These are phyloP conservation scores for Botrylloides violaceus DNA, from an alignment of 23 tunicate species.

Conservation along the genomic window DNA sequence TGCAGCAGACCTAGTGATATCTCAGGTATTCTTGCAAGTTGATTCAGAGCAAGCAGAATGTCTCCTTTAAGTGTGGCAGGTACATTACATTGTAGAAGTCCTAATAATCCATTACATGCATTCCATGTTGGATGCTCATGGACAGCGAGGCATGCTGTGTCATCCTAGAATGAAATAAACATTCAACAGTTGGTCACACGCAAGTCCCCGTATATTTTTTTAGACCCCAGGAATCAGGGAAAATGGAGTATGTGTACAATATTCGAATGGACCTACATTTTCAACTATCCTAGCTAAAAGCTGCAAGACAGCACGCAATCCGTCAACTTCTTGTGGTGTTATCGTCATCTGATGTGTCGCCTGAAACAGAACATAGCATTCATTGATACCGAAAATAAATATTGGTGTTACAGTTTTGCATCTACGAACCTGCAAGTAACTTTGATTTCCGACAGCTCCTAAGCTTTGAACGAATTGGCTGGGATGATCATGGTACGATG, in stretches of 20 bases:
- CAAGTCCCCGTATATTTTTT: too few relatives aligned
- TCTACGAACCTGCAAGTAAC: neutral
- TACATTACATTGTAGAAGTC: slow-evolving; percentile 78
- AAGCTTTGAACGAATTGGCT: neutral
- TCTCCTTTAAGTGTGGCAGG: slow-evolving; percentile 84
- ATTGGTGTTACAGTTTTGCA: too few relatives aligned
- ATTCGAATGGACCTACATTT: slow-evolving; percentile 53
- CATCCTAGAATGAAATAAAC: too few relatives aligned
- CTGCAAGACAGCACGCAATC: slow-evolving; percentile 60
- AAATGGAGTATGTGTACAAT: too few relatives aligned
- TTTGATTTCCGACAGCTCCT: neutral
- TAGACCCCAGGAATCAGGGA: too few relatives aligned
- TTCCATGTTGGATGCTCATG: slow-evolving; percentile 75
- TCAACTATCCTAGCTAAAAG: slow-evolving; percentile 44
- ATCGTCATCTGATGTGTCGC: slow-evolving; percentile 13
- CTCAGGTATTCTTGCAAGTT: slow-evolving; percentile 57
- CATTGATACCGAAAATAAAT: too few relatives aligned
- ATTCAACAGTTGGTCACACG: too few relatives aligned
- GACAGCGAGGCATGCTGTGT: slow-evolving; percentile 57
- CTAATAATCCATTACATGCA: slow-evolving; percentile 64
- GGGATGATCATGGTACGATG: slow-evolving; percentile 18
- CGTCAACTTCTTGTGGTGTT: slow-evolving; percentile 91
- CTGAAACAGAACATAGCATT: too few relatives aligned
- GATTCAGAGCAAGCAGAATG: slow-evolving; percentile 51
- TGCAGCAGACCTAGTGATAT: slow-evolving; percentile 60